These are phyloP conservation scores for Dione vanillae DNA, from an alignment of 2,888 invertebrate genomes.

Conservation along the genomic window DNA sequence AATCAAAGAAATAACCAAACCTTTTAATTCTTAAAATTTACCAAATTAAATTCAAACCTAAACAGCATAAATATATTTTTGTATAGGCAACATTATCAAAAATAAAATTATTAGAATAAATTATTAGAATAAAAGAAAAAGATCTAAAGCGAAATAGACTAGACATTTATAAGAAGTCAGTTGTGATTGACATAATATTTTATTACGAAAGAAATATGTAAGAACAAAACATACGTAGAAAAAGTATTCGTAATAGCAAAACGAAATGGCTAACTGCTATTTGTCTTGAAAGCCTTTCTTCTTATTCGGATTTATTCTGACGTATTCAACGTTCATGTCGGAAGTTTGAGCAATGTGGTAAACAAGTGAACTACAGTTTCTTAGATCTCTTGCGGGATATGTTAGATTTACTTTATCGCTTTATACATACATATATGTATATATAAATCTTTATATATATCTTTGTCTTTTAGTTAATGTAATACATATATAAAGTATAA, in stretches of 20 bases:
- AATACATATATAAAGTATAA: no score
- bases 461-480: no score
- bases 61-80: not conserved
- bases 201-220: not conserved
- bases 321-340: conserved; percentile 11
- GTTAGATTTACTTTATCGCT: conserved; percentile 1
- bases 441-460: no score
- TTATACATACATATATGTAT: not conserved
- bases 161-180: not conserved
- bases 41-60: no score
- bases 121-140: not conserved
- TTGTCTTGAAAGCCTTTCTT: conserved; percentile 6
- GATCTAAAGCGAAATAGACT: no score
- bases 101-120: not conserved
- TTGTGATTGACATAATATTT: not conserved
- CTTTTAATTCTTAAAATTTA: no score
- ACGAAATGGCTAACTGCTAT: conserved; percentile 3
- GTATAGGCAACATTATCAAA: not conserved
- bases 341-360: conserved; percentile 5
- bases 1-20: no score
- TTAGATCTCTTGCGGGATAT: not conserved
- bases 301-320: conserved; percentile 1
- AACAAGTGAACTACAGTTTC: conserved; percentile 1
- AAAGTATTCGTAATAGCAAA: not conserved
- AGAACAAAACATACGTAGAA: not conserved